Base-by-base conservation (phyloP, 1,140 invertebrate genomes). In the Drosophila dunni region DNA sequence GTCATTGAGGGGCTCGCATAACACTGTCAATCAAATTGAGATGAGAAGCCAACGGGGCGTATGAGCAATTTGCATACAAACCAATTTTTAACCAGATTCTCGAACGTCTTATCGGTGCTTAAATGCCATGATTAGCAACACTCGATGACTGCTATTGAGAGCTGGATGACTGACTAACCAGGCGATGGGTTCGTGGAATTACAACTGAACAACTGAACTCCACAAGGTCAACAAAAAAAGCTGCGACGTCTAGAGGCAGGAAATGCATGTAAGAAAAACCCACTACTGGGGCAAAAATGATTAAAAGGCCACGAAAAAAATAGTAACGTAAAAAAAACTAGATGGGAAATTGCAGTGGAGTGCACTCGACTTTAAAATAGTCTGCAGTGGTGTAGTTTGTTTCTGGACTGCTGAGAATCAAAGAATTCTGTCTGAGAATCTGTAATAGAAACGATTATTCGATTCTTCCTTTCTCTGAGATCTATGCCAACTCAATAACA, bases 261-360 rank as follows among this genome's bases (percentile, higher is more conserved):
- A 88, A 88, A 81, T 88, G 80, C 84, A 83, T 58, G 67, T 45
- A 60, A 79, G 51, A 51, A 72, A 75, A 79, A 75, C 67, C 67
- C 66, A 70, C 73, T 79, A 82, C 79, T 82, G 78, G 79, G 75
- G 56, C 83, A 57, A 72, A 69, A 65, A 63, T 72, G 65, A 73
- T 67, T 67, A 73, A 67, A 72, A 56, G 61, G 34, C 51, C 62
- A 33, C 42, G 44, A 58, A 58, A 61, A 68, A 34, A 17, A 45
- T 8, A 38, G 17, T 3, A 9, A 40, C 9, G 33, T 10, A 50
- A 46, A 50, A 48, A 11, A 13, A 38, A 15, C 33, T 2, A 48
- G 38, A 46, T 42, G 13, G 11, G 5, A 45, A 53, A 29, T 29
- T 29, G 6, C 24, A 29, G 24, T 5, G 24, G 2, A 29, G 24